Base-by-base conservation (phyloP, 1,140 invertebrate genomes). In the Ceratina japonica region DNA sequence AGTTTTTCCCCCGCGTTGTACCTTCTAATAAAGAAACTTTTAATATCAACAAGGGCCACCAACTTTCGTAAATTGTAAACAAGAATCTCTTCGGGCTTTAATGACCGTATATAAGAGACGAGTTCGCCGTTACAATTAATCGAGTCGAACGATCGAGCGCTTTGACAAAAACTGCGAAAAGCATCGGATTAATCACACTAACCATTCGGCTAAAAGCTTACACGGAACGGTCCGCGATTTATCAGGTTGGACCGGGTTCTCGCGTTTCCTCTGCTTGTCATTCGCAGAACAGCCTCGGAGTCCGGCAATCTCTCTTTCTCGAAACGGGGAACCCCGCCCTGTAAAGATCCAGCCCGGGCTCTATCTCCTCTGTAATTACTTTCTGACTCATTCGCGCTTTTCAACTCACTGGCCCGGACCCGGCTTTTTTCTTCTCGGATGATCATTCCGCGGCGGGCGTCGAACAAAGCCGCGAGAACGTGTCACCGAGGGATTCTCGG, bases 321-420 rank as follows among this genome's bases (percentile, higher is more conserved):
- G n/a, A 27, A 4, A 52, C 18, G 22, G 8, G 22, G 56, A 51
- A 59, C 27, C 37, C 27, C 37, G 44, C 27, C 24, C 72, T 44
- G 63, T 16, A 18, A 64, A 79, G 76, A 79, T 58, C 65, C 62
- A 56, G 24, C 56, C 56, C 64, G 64, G 44, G 51, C 61, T 79
- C 71, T 66, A 58, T 73, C 52, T 73, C 22, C 62, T 79, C 77
- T 74, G 77, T 79, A 79, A 74, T 79, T 79, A 79, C 77, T 79
- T 79, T 73, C 70, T 44, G 77, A 79, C 70, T 74, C 70, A 63
- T 79, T 61, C 77, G 70, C 44, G 71, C 76, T 58, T 79, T 79
- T 73, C 69, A 79, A 65, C 27, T 18, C 75, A 64, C 37, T 59
- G 37, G 44, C 75, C 61, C 27, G 4, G 37, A 61, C 51, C 10